Evolutionary conservation across 2,888 invertebrate species (phyloP).

Genomic region (Neoascia interrupta): DNA sequence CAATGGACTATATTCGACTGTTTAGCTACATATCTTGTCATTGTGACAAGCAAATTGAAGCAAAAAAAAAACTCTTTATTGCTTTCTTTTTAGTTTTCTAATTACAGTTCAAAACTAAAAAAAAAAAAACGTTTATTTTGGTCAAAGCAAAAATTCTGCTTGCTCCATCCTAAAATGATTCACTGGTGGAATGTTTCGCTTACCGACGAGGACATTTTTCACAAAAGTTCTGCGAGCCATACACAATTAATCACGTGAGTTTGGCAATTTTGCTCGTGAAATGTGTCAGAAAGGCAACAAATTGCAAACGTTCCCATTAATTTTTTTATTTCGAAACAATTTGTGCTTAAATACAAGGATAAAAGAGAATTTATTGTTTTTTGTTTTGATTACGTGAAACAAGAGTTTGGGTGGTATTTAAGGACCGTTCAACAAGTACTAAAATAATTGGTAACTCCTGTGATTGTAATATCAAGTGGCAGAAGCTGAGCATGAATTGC

Average conservation of each 20-base stretch:
- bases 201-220: conserved; percentile 31
- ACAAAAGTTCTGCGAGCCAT: conserved; percentile 18
- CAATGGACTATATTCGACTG: no score
- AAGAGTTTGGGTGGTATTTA: no score
- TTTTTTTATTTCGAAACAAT: neutral
- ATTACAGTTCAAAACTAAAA: conserved; percentile 11
- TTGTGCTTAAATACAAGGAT: neutral
- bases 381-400: no score
- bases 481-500: no score
- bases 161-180: conserved; percentile 51
- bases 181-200: conserved; percentile 25
- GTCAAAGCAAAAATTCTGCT: no score
- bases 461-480: no score
- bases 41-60: no score
- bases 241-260: conserved; percentile 31
- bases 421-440: no score
- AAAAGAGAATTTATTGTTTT: neutral
- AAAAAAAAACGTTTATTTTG: no score
- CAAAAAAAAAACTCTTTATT: no score
- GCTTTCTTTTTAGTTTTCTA: neutral
- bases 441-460: no score
- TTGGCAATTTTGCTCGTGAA: neutral
- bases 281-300: neutral
- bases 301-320: neutral
- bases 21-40: no score